Evolutionary conservation across 2,797 vertebrate species (phyloP).

Genomic region (Margarornis squamiger): DNA sequence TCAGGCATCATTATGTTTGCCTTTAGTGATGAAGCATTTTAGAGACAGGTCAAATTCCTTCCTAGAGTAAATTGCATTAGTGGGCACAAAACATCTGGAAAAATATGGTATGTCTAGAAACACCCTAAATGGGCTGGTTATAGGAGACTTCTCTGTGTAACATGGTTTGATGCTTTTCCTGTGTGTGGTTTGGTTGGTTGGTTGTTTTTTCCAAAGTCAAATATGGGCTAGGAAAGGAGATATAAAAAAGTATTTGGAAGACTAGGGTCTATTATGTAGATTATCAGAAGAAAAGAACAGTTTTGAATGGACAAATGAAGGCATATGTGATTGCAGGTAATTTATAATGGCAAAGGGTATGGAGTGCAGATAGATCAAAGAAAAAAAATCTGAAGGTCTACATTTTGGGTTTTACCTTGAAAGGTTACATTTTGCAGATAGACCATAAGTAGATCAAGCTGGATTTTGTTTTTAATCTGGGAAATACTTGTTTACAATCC

Average conservation of each 20-base stretch:
- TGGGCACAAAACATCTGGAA: slow-evolving; percentile 65
- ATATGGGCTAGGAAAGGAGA: not conserved
- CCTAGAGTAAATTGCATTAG: not conserved
- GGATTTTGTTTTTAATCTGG: not conserved
- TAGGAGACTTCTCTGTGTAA: slow-evolving; percentile 47
- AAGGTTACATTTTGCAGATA: not conserved
- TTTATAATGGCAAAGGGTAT: not conserved
- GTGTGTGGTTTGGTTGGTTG: not conserved
- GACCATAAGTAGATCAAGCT: not conserved
- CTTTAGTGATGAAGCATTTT: slow-evolving; percentile 5
- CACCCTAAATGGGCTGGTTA: slow-evolving; percentile 23
- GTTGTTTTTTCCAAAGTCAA: slow-evolving; percentile 6
- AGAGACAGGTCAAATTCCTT: slow-evolving; percentile 27
- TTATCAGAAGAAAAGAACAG: not conserved
- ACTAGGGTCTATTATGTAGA: not conserved
- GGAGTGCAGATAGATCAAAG: not conserved
- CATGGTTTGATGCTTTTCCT: slow-evolving; percentile 13
- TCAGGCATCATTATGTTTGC: not conserved
- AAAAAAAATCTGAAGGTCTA: not conserved
- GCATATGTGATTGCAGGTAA: not conserved
- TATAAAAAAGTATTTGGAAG: not conserved
- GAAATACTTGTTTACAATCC: not conserved
- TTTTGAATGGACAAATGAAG: not conserved
- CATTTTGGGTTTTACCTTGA: not conserved
- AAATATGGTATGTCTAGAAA: slow-evolving; percentile 58